Evolutionary conservation across 2,797 vertebrate species (phyloP), one percentile per base, ranked within the genome.

Genomic region (Spinus olivaceus): DNA sequence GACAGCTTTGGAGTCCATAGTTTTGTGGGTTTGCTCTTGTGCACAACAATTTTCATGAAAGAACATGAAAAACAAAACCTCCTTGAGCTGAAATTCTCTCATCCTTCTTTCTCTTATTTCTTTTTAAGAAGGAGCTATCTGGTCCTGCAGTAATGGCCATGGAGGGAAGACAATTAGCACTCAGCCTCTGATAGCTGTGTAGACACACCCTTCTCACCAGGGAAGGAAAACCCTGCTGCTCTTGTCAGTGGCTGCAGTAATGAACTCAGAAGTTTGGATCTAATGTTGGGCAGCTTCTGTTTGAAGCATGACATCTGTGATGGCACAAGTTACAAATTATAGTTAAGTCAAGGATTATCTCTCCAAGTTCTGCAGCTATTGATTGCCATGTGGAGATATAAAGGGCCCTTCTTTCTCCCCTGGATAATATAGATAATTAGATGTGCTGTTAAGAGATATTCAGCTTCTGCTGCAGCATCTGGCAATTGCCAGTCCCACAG

Each of bases 401-500:
- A 90, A 96, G 73, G 53, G 39, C 81, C 66, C 35, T 81, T 64
- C 47, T 59, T 90, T 86, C 47, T 91, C 51, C 66, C 15, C 25
- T 90, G 70, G 72, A 59, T 88, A 84, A 66, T 94, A 81, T 6
- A 61, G 80, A 86, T 94, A 90, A 96, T 94, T 84, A 81, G 90
- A 86, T 49, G 59, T 76, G 90, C 59, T 42, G 35, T 86, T 92
- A 92, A 71, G 72, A 92, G 85, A 50, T 53, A 47, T 6, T 53
- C 57, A 82, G 39, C 81, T 90, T 86, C 76, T 94, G 65, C 70
- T 94, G 57, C 10, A 11, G 66, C 90, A 95, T 80, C 93, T 95
- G 92, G 70, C 79, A 53, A 35, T 70, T 79, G 51, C 59, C 65
- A 57, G 44, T 81, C 70, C 70, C 70, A 16, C 42, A 64, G 83